Base-by-base conservation (phyloP, 2,797 vertebrate species). In the Chiroxiphia lanceolata region DNA sequence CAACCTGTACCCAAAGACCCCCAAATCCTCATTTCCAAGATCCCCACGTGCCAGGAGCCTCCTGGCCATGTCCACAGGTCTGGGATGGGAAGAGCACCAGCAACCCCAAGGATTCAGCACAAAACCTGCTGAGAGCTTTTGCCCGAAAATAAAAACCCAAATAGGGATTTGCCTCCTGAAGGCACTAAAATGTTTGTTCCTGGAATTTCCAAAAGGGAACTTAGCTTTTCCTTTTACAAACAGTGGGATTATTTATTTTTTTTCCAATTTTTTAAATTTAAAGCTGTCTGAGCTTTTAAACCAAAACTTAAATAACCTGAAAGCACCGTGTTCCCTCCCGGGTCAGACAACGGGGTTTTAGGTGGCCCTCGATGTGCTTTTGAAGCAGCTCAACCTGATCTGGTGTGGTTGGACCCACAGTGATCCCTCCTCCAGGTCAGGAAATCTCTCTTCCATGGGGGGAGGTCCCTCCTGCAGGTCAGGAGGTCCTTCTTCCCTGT, bases 171-270 rank as follows among this genome's bases (percentile, higher is more conserved):
- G 29, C 53, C 51, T 42, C 34, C 20, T 14, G 33, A 50, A 54
- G 57, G 40, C 29, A 27, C 36, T 10, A 9, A 23, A 22, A 14
- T 3, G 0, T 40, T 67, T 25, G 9, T 21, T 40, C 42, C 36
- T 50, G 57, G 17, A 10, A 13, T 40, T 56, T 67, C 48, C 51
- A 27, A 48, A 25, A 23, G 1, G 25, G 6, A 34, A 40, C 38
- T 54, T n/a, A 15, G 11, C 25, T 38, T 65, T 33, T 54, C 23
- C 42, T 3, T 9, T 65, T 34, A 60, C 34, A 23, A 79, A 45
- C 0, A 1, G 18, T 11, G 20, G 2, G 2, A 1, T 11, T 29
- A 29, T 29, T 21, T 38, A 38, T 42, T 29, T 26, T 56, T n/a
- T 44, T 12, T 10, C 29, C 23, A 10, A 2, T 5, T 67, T 34